phyloP scores from a whole-genome alignment of 2,888 invertebrate species.

The Ariolimax columbianus region DNA sequence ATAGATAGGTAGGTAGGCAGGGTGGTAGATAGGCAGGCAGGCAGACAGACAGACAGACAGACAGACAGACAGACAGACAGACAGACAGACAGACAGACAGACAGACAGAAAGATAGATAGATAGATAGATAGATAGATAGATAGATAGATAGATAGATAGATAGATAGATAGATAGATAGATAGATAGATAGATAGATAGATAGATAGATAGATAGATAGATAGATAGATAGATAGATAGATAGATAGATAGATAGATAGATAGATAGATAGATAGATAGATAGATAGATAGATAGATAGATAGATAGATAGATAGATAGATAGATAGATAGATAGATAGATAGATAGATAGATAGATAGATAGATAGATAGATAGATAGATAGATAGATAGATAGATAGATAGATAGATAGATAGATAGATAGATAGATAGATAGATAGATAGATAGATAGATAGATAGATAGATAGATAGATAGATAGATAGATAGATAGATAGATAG shows the following conservation, averaged over 20 bases:
- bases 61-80: slow-evolving; percentile 11
- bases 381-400: neutral
- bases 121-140: neutral
- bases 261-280: neutral
- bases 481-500: too few relatives aligned
- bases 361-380: neutral
- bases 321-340: neutral
- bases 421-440: neutral
- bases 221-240: neutral
- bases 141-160: neutral
- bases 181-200: neutral
- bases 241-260: neutral
- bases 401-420: neutral
- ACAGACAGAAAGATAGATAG: too few relatives aligned
- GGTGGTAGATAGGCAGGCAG: too few relatives aligned
- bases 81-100: too few relatives aligned
- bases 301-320: neutral
- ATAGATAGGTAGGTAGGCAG: too few relatives aligned
- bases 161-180: neutral
- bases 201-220: neutral
- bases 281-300: neutral
- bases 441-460: neutral
- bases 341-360: neutral
- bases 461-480: neutral
- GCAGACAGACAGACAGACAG: too few relatives aligned